Percentiles rank a stretch among this genome's conserved stretches.
These are phyloP conservation scores for Salminus brasiliensis DNA, from an alignment of 2,113 vertebrate species.

Conservation along the genomic window DNA sequence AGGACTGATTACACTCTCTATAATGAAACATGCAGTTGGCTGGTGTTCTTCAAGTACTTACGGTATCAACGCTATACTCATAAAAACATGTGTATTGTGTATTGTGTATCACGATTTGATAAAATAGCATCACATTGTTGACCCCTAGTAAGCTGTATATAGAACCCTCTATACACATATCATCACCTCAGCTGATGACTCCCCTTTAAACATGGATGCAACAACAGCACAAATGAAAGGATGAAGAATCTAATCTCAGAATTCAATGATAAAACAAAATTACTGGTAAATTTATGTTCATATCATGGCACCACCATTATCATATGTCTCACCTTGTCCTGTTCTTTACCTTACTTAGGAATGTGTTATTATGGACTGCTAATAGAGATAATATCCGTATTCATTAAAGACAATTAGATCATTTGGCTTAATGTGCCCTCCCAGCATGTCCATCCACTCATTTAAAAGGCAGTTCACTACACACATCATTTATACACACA, in stretches of 20 bases:
- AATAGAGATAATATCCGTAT: slow-evolving; percentile 25
- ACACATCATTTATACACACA: not conserved
- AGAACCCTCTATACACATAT: too few species aligned
- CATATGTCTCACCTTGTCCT: not conserved
- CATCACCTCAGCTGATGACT: too few species aligned
- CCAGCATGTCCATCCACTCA: not conserved
- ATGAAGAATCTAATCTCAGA: not conserved
- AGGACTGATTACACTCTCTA: too few species aligned
- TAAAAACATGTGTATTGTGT: too few species aligned
- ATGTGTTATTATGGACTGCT: slow-evolving; percentile 9
- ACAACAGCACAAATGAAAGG: too few species aligned
- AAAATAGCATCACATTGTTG: too few species aligned
- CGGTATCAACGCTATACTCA: too few species aligned
- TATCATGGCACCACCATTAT: not conserved
- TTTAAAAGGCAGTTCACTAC: not conserved
- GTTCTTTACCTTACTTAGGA: not conserved
- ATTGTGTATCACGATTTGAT: too few species aligned
- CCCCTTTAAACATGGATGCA: too few species aligned
- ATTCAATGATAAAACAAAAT: not conserved
- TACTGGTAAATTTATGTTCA: not conserved
- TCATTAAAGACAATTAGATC: slow-evolving; percentile 9
- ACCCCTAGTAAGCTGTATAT: too few species aligned
- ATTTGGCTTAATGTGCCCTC: not conserved
- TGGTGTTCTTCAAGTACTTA: too few species aligned
- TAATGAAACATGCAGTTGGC: too few species aligned